Conservation (phyloP, 1,140 invertebrate genomes). For the Sinella curviseta region DNA sequence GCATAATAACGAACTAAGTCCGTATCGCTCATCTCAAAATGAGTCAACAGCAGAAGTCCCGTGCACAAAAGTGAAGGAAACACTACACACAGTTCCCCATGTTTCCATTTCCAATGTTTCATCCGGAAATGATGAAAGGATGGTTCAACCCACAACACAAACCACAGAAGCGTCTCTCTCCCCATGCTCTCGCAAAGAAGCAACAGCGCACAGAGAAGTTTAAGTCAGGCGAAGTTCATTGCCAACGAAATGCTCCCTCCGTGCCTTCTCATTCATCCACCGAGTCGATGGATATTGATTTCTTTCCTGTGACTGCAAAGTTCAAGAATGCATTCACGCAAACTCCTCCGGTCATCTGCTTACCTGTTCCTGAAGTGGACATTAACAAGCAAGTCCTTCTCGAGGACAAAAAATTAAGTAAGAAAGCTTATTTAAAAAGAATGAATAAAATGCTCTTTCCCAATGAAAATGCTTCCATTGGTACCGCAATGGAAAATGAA, state of each 20-base stretch:
- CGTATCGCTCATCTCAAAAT: neutral
- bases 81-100: neutral
- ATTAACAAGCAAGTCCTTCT: too few species aligned
- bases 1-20: conserved; percentile 6
- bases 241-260: neutral
- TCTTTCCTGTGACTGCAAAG: too few species aligned
- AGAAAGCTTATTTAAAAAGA: too few species aligned
- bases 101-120: neutral
- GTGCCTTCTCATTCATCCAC: neutral
- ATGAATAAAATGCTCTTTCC: too few species aligned
- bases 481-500: too few species aligned
- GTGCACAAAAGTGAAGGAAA: neutral
- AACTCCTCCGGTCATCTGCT: too few species aligned
- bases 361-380: too few species aligned
- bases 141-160: neutral
- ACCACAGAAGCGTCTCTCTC: neutral
- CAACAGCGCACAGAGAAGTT: neutral
- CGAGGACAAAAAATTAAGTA: too few species aligned
- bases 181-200: neutral
- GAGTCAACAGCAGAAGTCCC: neutral
- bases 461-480: too few species aligned
- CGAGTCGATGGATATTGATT: too few species aligned
- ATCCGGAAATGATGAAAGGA: neutral
- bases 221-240: neutral
- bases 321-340: too few species aligned